Evolutionary conservation across 2,113 vertebrate genomes (phyloP).

Genomic region (Cyanistes caeruleus): DNA sequence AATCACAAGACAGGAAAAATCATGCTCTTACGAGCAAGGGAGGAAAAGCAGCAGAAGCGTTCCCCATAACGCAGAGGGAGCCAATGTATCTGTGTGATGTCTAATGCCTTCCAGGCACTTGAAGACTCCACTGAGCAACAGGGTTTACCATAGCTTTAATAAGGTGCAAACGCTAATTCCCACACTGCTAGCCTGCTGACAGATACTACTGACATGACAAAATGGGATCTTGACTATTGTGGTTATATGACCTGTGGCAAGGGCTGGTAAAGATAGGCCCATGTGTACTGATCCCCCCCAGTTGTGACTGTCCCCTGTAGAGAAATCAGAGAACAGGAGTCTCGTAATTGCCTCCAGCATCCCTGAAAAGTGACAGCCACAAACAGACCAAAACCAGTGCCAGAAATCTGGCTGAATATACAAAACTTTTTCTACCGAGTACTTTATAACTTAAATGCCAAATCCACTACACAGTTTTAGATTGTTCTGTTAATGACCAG

Average conservation of each 20-base stretch:
- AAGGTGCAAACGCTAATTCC: conserved; percentile 36
- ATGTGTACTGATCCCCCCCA: not conserved
- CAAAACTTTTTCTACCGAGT: not conserved
- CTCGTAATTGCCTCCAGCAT: not conserved
- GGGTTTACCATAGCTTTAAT: conserved; percentile 19
- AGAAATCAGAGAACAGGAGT: not conserved
- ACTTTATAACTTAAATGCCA: not conserved
- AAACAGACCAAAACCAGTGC: not conserved
- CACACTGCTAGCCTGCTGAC: not conserved
- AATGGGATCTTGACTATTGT: conserved; percentile 3
- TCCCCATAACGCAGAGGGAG: not conserved
- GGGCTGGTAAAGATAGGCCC: not conserved
- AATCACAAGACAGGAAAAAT: not conserved
- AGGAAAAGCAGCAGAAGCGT: not conserved
- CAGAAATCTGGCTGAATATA: not conserved
- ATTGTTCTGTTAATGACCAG: not conserved
- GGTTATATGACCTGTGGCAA: not conserved
- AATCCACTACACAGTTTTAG: not conserved
- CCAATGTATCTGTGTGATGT: not conserved
- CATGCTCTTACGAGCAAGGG: not conserved
- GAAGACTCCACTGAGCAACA: conserved; percentile 4
- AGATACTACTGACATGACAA: not conserved
- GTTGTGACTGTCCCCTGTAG: not conserved
- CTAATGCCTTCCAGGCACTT: conserved; percentile 21
- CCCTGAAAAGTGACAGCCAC: not conserved